Evolutionary conservation across 2,797 vertebrate species (phyloP).

Genomic region (Todus mexicanus): DNA sequence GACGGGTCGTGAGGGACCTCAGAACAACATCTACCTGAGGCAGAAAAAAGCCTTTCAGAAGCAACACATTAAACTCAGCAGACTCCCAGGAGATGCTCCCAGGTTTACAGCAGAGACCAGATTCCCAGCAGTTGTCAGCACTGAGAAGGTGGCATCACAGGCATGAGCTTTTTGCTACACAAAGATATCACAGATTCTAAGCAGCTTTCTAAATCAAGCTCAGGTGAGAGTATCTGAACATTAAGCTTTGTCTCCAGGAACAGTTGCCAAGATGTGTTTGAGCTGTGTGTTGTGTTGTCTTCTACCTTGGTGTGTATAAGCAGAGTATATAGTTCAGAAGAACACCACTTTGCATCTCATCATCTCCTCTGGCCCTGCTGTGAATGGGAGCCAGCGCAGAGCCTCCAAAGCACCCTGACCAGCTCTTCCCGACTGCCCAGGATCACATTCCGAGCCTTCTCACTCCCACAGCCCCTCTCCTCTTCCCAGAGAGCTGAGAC

Average conservation of each 20-base stretch:
- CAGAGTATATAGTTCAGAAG: neutral
- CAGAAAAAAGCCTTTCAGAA: neutral
- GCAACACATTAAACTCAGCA: neutral
- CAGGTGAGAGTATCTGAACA: neutral
- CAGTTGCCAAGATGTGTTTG: neutral
- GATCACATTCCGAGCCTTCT: neutral
- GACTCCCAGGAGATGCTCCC: neutral
- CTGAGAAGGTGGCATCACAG: neutral
- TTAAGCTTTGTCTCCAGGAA: neutral
- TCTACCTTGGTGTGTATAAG: neutral
- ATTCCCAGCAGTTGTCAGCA: neutral
- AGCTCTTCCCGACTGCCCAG: neutral
- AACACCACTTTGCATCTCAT: neutral
- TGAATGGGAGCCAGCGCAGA: rapidly evolving
- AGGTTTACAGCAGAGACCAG: neutral
- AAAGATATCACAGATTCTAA: neutral
- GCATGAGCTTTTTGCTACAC: neutral
- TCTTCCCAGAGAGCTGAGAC: neutral
- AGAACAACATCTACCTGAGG: neutral
- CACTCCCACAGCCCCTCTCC: neutral
- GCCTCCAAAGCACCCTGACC: rapidly evolving
- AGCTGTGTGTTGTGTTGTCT: neutral
- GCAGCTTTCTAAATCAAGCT: neutral
- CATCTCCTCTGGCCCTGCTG: neutral
- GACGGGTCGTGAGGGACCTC: neutral